Evolutionary conservation across 2,888 invertebrate genomes (phyloP), one percentile per base, ranked within the genome.

Genomic region (Tenodera sinensis): DNA sequence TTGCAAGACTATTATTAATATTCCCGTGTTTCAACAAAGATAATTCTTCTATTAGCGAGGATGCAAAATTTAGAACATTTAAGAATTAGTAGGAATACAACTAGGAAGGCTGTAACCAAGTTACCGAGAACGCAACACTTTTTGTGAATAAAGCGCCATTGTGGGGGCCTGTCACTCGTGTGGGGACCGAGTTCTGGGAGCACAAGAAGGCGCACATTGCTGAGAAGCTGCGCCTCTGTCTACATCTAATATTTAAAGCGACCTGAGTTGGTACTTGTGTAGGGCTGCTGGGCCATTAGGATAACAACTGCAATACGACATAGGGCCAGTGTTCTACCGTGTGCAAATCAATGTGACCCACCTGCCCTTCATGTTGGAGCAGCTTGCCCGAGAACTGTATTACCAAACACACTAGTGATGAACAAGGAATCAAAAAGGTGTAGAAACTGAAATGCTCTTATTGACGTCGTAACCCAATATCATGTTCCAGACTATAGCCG

Each of bases 241-340:
- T 87, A 83, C 82, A 83, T 87, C 34, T 87, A 87, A 87, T 87
- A 87, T 87, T 87, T 87, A 87, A 87, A 87, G 82, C 42, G 87
- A 83, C 87, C 30, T 87, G 71, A 87, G 87, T 34, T 87, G 87
- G 25, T 42, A 87, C 87, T 87, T 83, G 42, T 83, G 87, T 87
- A 34, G 27, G n/a, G 34, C 15, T 87, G 87, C 34, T 30, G 27
- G 34, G 87, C 87, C 87, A 87, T 87, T 87, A 87, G 87, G 82
- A 87, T 34, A 87, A 87, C 87, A 85, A 85, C 47, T 85, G 42
- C 25, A 85, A 85, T 27, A 27, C 47, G 28, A 86, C 71, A 86
- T 14, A 81, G 71, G 71, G 4, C 86, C 28, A 71, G 86, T 2
- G 25, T 28, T 86, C n/a, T 71, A 28, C 20, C 54, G 28, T 85